Base-by-base conservation (phyloP, 2,797 vertebrate genomes). In the Crocidura indochinensis region DNA sequence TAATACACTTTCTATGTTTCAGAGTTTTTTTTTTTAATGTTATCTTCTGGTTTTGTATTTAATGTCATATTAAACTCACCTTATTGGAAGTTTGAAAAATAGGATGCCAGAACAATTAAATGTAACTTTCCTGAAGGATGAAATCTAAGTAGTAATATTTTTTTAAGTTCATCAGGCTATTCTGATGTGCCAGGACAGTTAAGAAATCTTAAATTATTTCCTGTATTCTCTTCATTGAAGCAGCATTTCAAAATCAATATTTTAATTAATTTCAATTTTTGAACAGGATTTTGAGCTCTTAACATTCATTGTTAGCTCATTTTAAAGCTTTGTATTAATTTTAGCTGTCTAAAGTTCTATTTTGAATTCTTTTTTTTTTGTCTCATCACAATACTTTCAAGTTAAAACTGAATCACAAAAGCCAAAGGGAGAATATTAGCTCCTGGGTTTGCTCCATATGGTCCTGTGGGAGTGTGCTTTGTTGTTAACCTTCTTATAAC, bases 351-450 rank as follows among this genome's bases (percentile, higher is more conserved):
- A 8, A 38, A 31, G 44, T 79, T 92, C 78, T 90, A 64, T 83
- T 89, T 69, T 67, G 29, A 75, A 84, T 56, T 74, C 24, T 5
- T 91, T 82, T 5, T 91, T 82, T 88, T 56, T 95, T 94, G 71
- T 53, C 15, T 92, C 24, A 0, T 68, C 31, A 77, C 27, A 46
- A 72, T 83, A 31, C 65, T 44, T 76, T 93, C 79, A 83, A 68
- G 83, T 75, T 51, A 10, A 60, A 71, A n/a, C 53, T 64, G 76
- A 91, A 88, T 90, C 93, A 84, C 86, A 88, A 56, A 78, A 95
- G 76, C 88, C 62, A 65, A 93, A 84, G 91, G 88, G 6, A 79
- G 83, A 76, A 91, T 78, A 31, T 82, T 29, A 80, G 82, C 89
- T 74, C 46, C 84, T 2, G 29, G 85, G 69, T 69, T 62, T 73